phyloP scores from a whole-genome alignment of 2,888 invertebrate species.

The Anoplius nigerrimus region DNA sequence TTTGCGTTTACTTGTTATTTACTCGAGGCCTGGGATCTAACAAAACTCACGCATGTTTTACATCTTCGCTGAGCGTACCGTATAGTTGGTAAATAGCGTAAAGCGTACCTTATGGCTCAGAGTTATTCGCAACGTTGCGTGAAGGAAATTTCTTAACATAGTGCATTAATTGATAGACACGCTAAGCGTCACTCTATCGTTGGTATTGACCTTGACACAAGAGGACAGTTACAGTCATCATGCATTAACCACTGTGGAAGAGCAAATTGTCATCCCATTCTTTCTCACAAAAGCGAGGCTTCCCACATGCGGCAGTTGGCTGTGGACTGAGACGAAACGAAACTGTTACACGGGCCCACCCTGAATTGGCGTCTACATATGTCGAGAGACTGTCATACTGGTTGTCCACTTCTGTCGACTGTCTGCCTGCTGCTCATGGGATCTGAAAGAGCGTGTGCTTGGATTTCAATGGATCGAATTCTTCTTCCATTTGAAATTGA shows the following conservation, averaged over 20 bases:
- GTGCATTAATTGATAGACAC: slow-evolving; percentile 36
- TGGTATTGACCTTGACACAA: slow-evolving; percentile 35
- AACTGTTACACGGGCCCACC: slow-evolving; percentile 5
- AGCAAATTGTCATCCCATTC: neutral
- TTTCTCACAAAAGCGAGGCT: slow-evolving; percentile 21
- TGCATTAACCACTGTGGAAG: neutral
- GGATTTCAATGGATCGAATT: slow-evolving; percentile 23
- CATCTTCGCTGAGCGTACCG: slow-evolving; percentile 33
- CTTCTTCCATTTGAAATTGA: slow-evolving; percentile 33
- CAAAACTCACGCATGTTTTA: slow-evolving; percentile 60
- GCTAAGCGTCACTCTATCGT: slow-evolving; percentile 23
- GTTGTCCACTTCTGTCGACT: slow-evolving; percentile 56
- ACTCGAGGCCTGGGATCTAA: slow-evolving; percentile 58
- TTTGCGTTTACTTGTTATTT: slow-evolving; percentile 47
- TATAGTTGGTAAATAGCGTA: slow-evolving; percentile 24
- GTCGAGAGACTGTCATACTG: slow-evolving; percentile 13
- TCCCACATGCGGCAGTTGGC: slow-evolving; percentile 8
- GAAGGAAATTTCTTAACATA: slow-evolving; percentile 38
- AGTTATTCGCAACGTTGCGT: slow-evolving; percentile 17
- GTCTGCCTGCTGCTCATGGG: slow-evolving; percentile 63
- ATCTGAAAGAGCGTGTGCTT: slow-evolving; percentile 45
- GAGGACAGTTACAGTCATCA: slow-evolving; percentile 35
- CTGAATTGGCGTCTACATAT: neutral
- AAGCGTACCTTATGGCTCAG: slow-evolving; percentile 20
- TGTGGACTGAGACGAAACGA: slow-evolving; percentile 25